Conservation (phyloP, 1,140 invertebrate species). For the Zaprionus camerounensis region DNA sequence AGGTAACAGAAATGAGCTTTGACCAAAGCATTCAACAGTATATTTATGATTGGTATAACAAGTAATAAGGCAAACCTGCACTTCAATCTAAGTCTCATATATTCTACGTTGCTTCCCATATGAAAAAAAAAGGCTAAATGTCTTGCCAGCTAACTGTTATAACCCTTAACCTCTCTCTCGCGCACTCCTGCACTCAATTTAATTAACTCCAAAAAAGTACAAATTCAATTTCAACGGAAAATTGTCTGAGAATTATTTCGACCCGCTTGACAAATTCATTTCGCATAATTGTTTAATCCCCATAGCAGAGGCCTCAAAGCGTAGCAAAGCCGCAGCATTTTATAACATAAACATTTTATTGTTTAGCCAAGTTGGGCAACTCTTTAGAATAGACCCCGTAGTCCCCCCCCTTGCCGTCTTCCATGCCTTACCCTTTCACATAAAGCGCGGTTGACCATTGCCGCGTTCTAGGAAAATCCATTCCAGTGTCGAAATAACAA, state of each 20-base stretch:
- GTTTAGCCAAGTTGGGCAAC: slow-evolving; percentile 6
- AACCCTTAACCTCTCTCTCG: neutral
- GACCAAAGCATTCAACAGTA: neutral
- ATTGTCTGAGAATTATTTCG: neutral
- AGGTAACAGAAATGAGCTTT: neutral
- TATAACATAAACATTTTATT: slow-evolving; percentile 25
- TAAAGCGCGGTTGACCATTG: neutral
- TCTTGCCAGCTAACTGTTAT: neutral
- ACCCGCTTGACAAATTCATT: slow-evolving; percentile 6
- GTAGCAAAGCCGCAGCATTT: neutral
- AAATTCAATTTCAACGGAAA: slow-evolving; percentile 1
- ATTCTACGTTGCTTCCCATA: neutral
- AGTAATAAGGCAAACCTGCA: neutral
- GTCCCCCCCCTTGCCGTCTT: neutral
- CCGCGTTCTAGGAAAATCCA: slow-evolving; percentile 21
- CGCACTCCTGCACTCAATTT: neutral
- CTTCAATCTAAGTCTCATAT: neutral
- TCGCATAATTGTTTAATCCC: slow-evolving; percentile 10
- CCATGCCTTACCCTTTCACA: neutral
- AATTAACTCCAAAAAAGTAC: slow-evolving; percentile 1
- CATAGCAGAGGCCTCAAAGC: neutral
- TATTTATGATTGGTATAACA: neutral
- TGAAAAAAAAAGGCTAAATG: neutral
- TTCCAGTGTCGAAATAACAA: neutral
- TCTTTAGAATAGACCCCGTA: neutral